These are phyloP conservation scores for Siniperca knerii DNA, from an alignment of 2,113 vertebrate genomes.

Conservation along the genomic window DNA sequence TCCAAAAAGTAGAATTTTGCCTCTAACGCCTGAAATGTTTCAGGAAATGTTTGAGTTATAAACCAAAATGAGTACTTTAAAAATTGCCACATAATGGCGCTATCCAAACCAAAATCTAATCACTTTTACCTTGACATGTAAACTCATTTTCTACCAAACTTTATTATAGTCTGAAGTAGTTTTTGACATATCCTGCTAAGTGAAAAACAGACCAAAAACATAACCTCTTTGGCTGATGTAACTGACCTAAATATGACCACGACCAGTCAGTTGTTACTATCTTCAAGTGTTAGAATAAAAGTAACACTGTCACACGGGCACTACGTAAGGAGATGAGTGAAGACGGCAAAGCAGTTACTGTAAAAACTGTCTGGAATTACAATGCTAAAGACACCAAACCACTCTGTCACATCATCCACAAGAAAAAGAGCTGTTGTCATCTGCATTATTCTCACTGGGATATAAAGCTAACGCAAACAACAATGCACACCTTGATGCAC, in stretches of 20 bases:
- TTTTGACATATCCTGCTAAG: no score
- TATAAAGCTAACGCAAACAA: neutral
- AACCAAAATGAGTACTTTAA: no score
- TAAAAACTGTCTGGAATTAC: neutral
- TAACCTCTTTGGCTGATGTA: neutral
- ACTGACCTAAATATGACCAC: neutral
- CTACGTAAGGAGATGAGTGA: neutral
- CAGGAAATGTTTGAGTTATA: no score
- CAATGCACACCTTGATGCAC: neutral
- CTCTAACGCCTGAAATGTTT: no score
- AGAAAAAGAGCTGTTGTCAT: neutral
- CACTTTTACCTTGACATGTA: no score
- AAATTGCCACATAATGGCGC: no score
- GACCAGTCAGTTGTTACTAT: neutral
- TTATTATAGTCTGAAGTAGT: no score
- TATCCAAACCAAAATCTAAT: no score
- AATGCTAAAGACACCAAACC: constrained; percentile 10
- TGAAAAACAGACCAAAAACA: no score
- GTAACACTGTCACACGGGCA: no score
- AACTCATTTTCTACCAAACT: no score
- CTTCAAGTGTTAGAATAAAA: neutral
- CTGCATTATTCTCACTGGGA: neutral
- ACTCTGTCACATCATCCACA: neutral
- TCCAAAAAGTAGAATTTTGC: neutral
- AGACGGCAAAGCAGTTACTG: neutral